Percentiles rank a stretch among this genome's conserved stretches.
Conservation (phyloP, 2,888 invertebrate genomes). For the Leucoma salicis region DNA sequence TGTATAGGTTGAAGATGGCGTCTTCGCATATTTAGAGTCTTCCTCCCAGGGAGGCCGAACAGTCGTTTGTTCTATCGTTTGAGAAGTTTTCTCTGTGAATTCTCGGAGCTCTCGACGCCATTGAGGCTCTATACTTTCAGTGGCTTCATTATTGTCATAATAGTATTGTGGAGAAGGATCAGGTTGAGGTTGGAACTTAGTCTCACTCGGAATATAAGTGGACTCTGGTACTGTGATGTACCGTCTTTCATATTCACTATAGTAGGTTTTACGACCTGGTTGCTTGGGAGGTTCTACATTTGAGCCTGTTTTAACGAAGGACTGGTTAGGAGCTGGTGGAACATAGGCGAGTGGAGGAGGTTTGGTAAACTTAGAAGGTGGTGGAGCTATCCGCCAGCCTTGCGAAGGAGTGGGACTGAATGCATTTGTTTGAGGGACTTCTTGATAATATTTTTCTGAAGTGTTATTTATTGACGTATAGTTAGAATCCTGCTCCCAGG, state of each 20-base stretch:
- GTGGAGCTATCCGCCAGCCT: conserved; percentile 53
- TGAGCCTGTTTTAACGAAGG: conserved; percentile 63
- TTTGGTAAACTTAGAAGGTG: conserved; percentile 58
- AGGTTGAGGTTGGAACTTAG: conserved; percentile 68
- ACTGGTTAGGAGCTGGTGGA: conserved; percentile 75
- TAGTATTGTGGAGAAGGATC: conserved; percentile 74
- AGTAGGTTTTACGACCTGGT: conserved; percentile 73
- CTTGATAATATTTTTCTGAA: conserved; percentile 56
- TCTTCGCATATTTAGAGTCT: conserved; percentile 56
- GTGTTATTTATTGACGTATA: conserved; percentile 53
- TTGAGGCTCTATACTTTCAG: conserved; percentile 65
- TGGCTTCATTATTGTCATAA: conserved; percentile 69
- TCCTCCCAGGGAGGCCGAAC: conserved; percentile 72
- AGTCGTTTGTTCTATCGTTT: conserved; percentile 50
- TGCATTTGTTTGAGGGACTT: conserved; percentile 45
- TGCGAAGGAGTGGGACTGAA: conserved; percentile 41
- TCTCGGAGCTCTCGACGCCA: conserved; percentile 78
- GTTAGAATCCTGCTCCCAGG: conserved; percentile 72
- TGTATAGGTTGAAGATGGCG: conserved; percentile 51
- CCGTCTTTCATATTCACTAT: conserved; percentile 75
- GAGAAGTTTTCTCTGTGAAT: conserved; percentile 69
- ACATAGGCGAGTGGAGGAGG: conserved; percentile 65
- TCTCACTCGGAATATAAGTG: conserved; percentile 68
- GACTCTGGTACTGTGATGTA: conserved; percentile 75
- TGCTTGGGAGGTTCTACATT: conserved; percentile 49